Base-by-base conservation (phyloP, 1,140 invertebrate species). In the Phortica variegata region DNA sequence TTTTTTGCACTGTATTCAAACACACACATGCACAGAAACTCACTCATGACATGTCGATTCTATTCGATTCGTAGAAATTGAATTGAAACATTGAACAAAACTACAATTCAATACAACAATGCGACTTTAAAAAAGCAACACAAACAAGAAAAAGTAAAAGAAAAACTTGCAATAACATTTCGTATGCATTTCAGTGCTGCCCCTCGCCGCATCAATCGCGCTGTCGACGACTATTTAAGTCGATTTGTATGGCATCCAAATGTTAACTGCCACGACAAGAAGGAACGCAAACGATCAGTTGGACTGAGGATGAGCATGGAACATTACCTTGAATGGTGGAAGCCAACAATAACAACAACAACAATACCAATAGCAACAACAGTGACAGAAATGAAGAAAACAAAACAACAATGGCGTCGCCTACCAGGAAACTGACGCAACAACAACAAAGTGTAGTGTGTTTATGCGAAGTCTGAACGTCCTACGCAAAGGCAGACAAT, bases 181-280 rank as follows among this genome's bases (percentile, higher is more conserved):
- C 23, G 23, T 26, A 6, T 26, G 23, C 23, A 10, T 26, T 26
- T 26, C 5, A 26, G 23, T 26, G n/a, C n/a, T n/a, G n/a, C n/a
- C n/a, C n/a, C n/a, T 26, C 23, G 23, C 10, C 23, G 23, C 23
- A 26, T 26, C n/a, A n/a, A n/a, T 26, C 23, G 23, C 23, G 10
- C 10, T n/a, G n/a, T 26, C 23, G 23, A n/a, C n/a, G 5, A 10
- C 23, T 26, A 26, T 26, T 26, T 56, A 66, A 61, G 55, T 66
- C 62, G 58, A 59, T 61, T 65, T 65, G 58, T 65, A 61, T 61
- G 62, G 62, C 52, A 59, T 60, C 62, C 56, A 63, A 62, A 68
- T 60, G 63, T 60, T 58, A 60, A 59, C 60, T 60, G 60, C 58
- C 62, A 58, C 52, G 26, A 49, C 44, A 26, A 5, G 10, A 6